Evolutionary conservation across 2,888 invertebrate species (phyloP), one percentile per base, ranked within the genome.

Genomic region (Ophraella communa): DNA sequence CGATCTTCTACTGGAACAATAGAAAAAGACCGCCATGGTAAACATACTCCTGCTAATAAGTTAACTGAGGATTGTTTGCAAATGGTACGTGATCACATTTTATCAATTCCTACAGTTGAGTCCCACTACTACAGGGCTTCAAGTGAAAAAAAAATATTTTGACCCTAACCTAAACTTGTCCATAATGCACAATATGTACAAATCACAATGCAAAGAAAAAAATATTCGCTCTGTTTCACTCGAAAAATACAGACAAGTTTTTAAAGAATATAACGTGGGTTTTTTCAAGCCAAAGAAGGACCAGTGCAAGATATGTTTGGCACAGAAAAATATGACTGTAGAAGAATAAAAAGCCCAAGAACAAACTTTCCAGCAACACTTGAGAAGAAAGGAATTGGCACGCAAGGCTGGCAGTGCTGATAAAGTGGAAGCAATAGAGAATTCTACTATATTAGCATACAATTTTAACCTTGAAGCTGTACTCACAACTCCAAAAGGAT

Each of bases 401-500:
- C 53, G 64, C 30, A 18, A 64, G 44, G 42, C 39, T 55, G 64
- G 73, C 66, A 68, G 76, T 64, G 71, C 71, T 52, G 77, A 77
- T 49, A 76, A 76, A 17, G 4, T 5, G 11, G 11, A 68, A 51
- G 60, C 63, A 24, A 65, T 56, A 30, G 27, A 65, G 30, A 67
- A 74, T 64, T 20, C 63, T 18, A 58, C 57, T 27, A 53, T 71
- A 30, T 58, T 77, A n/a, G 39, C 73, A 24, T 76, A 75, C 10
- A 27, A 27, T 3, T 27, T 27, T 27, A 10, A 27, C 27, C 27
- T 27, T 10, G 27, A 27, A 10, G 76, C 76, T 33, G 75, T 76
- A 5, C 66, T 75, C 11, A 62, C 47, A 24, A 73, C 73, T 17
- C 77, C 74, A 27, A 76, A 77, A 69, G 72, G 71, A 27, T 39